Percentiles rank a stretch among this genome's conserved stretches.
Evolutionary conservation across 1,140 invertebrate genomes (phyloP).

Genomic region (Trichonephila inaurata): DNA sequence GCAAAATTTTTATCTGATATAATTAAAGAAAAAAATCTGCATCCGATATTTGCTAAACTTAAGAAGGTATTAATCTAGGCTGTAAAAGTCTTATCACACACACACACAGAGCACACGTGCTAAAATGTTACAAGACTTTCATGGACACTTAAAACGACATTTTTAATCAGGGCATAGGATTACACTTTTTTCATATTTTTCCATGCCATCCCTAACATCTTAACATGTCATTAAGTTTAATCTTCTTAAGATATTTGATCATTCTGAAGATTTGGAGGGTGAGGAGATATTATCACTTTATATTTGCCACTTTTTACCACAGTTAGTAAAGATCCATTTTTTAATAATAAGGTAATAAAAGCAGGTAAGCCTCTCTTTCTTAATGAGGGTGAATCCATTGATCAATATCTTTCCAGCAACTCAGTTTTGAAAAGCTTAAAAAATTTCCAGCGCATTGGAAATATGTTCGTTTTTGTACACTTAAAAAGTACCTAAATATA

Average conservation of each 20-base stretch:
- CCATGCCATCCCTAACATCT: neutral
- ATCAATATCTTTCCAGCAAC: neutral
- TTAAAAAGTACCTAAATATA: too few relatives aligned
- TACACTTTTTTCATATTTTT: neutral
- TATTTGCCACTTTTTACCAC: neutral
- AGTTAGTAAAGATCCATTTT: neutral
- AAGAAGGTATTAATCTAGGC: too few relatives aligned
- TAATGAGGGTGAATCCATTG: neutral
- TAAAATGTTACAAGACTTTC: neutral
- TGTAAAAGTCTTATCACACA: too few relatives aligned
- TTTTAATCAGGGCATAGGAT: neutral
- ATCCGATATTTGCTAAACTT: too few relatives aligned
- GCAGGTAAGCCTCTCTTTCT: neutral
- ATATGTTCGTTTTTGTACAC: neutral
- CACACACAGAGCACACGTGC: too few relatives aligned
- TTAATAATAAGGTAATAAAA: neutral
- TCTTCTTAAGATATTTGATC: slow-evolving; percentile 29
- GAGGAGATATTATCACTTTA: neutral
- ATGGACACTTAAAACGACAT: neutral
- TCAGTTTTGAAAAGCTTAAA: neutral
- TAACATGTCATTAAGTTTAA: slow-evolving; percentile 36
- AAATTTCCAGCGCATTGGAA: neutral
- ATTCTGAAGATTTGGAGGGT: neutral
- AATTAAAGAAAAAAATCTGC: too few relatives aligned
- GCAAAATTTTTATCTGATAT: too few relatives aligned